Percentiles rank a stretch among this genome's conserved stretches.
phyloP scores from a whole-genome alignment of 2,888 invertebrate genomes.

The Cerceris rybyensis region DNA sequence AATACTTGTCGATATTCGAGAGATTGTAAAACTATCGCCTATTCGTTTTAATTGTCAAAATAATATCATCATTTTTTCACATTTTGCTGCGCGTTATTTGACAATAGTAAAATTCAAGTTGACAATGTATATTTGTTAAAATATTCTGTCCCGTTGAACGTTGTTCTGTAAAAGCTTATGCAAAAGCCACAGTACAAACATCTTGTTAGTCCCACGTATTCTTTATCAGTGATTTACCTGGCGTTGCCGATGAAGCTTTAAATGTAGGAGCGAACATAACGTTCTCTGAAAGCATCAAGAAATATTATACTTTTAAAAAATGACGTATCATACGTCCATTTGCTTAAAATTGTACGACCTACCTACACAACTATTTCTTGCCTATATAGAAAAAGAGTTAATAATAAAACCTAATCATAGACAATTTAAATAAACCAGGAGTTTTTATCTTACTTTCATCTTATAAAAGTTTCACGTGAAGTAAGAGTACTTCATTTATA shows the following conservation, averaged over 20 bases:
- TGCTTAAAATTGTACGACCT: neutral
- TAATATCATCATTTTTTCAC: neutral
- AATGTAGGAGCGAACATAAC: slow-evolving; percentile 91
- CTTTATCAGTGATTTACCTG: slow-evolving; percentile 84
- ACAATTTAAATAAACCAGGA: too few species aligned
- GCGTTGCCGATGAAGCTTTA: slow-evolving; percentile 89
- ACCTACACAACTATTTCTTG: neutral
- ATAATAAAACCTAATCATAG: too few species aligned
- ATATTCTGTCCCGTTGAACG: neutral
- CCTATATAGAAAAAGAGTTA: too few species aligned
- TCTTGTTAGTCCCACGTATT: slow-evolving; percentile 50
- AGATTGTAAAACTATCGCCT: too few species aligned
- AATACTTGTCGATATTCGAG: too few species aligned
- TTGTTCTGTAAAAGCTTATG: slow-evolving; percentile 1
- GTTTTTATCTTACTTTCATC: too few species aligned
- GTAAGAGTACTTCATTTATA: too few species aligned
- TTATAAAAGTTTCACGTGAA: too few species aligned
- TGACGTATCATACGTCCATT: neutral
- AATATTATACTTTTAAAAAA: slow-evolving; percentile 36
- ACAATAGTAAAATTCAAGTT: neutral
- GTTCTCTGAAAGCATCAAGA: slow-evolving; percentile 85
- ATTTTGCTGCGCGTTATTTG: neutral
- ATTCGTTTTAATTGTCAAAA: neutral
- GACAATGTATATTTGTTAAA: neutral
- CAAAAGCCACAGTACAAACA: slow-evolving; percentile 23